Conservation (phyloP, 2,113 vertebrate species). For the Xiphorhynchus elegans region DNA sequence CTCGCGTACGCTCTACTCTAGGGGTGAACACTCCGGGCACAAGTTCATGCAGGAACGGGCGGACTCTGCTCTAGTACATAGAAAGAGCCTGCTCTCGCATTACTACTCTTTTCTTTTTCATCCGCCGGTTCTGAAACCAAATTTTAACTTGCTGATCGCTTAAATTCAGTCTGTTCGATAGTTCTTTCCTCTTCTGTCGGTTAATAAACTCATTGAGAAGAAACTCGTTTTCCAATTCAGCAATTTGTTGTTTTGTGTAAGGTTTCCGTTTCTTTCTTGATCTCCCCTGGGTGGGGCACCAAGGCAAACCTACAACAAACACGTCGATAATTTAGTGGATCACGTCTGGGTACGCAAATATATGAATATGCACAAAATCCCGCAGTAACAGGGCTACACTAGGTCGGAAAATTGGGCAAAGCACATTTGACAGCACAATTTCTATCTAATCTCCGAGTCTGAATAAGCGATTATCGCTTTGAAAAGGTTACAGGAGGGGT, state of each 20-base stretch:
- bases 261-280: conserved; percentile 93
- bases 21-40: conserved; percentile 34
- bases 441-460: background rate
- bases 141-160: conserved; percentile 98
- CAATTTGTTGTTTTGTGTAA: conserved; percentile 91
- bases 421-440: background rate
- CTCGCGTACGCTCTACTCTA: conserved; percentile 31
- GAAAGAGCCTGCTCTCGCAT: conserved; percentile 88
- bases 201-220: conserved; percentile 94
- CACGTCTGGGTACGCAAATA: background rate
- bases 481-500: background rate
- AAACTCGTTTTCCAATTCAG: conserved; percentile 93
- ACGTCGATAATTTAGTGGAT: conserved; percentile 36
- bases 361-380: background rate
- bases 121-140: conserved; percentile 96
- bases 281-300: conserved; percentile 87
- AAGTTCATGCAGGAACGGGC: conserved; percentile 56
- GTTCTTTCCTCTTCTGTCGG: conserved; percentile 91
- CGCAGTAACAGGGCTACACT: background rate
- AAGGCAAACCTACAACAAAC: conserved; percentile 84
- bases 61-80: conserved; percentile 64
- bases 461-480: background rate
- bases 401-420: background rate
- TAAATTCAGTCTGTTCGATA: conserved; percentile 90
- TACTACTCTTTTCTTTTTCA: conserved; percentile 94